Evolutionary conservation across 2,888 invertebrate genomes (phyloP).

Genomic region (Synergus japonicus): DNA sequence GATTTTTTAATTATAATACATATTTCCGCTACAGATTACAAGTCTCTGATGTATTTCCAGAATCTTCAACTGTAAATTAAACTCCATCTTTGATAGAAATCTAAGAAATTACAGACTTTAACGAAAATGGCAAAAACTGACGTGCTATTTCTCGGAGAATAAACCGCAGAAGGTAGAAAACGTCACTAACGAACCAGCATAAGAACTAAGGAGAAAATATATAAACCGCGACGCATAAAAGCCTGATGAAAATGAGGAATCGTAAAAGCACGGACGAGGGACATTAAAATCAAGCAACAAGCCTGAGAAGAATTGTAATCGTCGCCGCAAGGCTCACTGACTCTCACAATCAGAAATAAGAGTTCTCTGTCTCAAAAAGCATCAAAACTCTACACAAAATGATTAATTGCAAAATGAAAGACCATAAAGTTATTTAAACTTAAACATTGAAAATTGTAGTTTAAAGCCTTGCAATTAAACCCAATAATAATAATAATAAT

Average conservation of each 20-base stretch:
- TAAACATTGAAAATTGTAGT: no score
- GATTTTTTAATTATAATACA: no score
- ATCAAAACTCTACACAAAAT: background rate
- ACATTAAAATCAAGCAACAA: slow-evolving; percentile 68
- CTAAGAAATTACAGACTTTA: slow-evolving; percentile 27
- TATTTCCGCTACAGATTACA: background rate
- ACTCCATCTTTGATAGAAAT: slow-evolving; percentile 1
- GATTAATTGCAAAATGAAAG: background rate
- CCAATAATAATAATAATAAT: no score
- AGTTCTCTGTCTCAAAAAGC: background rate
- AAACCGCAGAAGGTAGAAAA: slow-evolving; percentile 50
- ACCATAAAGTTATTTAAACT: no score
- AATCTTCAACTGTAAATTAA: background rate
- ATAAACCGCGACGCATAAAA: slow-evolving; percentile 62
- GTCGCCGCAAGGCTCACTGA: slow-evolving; percentile 58
- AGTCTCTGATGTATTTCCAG: background rate
- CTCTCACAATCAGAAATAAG: slow-evolving; percentile 24
- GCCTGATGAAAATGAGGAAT: slow-evolving; percentile 69
- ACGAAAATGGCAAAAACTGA: slow-evolving; percentile 50
- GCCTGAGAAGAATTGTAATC: slow-evolving; percentile 61
- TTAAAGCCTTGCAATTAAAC: no score
- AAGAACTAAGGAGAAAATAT: slow-evolving; percentile 30
- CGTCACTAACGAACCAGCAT: slow-evolving; percentile 67
- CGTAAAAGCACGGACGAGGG: slow-evolving; percentile 64
- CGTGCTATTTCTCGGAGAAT: slow-evolving; percentile 46